Conservation (phyloP, 2,113 vertebrate species). For the Serinus canaria region DNA sequence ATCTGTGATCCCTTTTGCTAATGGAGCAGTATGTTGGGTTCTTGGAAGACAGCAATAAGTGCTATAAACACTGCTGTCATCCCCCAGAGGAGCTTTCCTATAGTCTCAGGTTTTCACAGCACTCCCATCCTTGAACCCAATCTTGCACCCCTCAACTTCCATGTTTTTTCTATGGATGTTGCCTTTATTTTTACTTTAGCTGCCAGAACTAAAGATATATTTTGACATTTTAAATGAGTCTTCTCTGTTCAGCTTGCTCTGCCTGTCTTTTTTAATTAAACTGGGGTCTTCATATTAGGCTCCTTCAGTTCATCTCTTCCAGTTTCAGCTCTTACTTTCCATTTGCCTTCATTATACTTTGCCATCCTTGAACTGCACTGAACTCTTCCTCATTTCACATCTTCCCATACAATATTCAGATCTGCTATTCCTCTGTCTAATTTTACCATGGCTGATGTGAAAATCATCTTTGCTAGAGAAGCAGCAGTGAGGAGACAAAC, state of each 20-base stretch:
- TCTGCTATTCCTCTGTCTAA: not conserved
- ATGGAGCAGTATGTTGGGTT: not conserved
- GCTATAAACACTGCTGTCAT: not conserved
- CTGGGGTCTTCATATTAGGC: not conserved
- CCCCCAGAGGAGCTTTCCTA: not conserved
- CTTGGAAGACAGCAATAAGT: not conserved
- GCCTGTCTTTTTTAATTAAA: slow-evolving; percentile 39
- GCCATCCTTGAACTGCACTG: slow-evolving; percentile 15
- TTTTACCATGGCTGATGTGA: slow-evolving; percentile 1
- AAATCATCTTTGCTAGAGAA: slow-evolving; percentile 2
- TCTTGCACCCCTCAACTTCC: not conserved
- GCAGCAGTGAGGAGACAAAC: not conserved
- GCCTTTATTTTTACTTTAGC: slow-evolving; percentile 1
- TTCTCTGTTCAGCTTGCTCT: slow-evolving; percentile 10
- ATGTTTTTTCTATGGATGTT: not conserved
- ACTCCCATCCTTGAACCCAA: not conserved
- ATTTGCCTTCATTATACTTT: slow-evolving; percentile 20
- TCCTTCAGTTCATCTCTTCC: not conserved
- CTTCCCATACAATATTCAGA: not conserved
- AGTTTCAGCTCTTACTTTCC: not conserved
- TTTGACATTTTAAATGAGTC: not conserved
- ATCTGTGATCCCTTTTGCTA: not conserved
- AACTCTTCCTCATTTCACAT: not conserved
- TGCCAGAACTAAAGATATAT: not conserved
- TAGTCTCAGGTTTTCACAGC: not conserved